A percentile compares a stretch with the other conserved stretches of the same genome.
Evolutionary conservation across 2,888 invertebrate genomes (phyloP).

Genomic region (Adela reaumurella): DNA sequence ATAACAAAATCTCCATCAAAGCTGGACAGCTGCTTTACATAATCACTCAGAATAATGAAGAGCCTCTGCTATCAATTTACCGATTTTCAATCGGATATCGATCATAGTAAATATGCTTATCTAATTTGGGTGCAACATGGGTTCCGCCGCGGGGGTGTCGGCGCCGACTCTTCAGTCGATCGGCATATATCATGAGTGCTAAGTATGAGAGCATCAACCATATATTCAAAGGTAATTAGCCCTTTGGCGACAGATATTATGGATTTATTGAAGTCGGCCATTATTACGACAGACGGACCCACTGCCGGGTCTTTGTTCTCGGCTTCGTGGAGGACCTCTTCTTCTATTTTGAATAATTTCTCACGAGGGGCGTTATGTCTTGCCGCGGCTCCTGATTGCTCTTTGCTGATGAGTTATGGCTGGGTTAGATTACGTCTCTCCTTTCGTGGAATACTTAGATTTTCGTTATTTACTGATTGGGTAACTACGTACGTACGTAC

Average conservation of each 20-base stretch:
- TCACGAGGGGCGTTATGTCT: background rate
- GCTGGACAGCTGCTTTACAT: background rate
- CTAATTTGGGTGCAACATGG: background rate
- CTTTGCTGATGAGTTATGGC: background rate
- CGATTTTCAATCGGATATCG: background rate
- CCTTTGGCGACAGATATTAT: conserved; percentile 50
- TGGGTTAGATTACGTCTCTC: background rate
- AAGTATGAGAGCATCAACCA: conserved; percentile 57
- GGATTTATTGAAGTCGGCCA: conserved; percentile 52
- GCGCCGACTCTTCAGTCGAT: conserved; percentile 45
- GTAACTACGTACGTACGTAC: no score
- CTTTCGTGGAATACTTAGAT: no score
- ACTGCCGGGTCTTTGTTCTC: conserved; percentile 48
- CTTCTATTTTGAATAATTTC: conserved; percentile 21
- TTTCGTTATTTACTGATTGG: no score
- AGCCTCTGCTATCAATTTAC: background rate
- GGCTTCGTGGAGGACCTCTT: conserved; percentile 41
- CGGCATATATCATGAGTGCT: conserved; percentile 48
- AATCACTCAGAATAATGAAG: background rate
- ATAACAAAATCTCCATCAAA: background rate
- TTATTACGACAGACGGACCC: conserved; percentile 51
- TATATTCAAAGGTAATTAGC: conserved; percentile 52
- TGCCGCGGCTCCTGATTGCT: background rate
- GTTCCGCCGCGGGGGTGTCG: conserved; percentile 28
- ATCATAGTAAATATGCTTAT: background rate